Evolutionary conservation across 2,113 vertebrate genomes (phyloP).

Genomic region (Xenopus laevis): DNA sequence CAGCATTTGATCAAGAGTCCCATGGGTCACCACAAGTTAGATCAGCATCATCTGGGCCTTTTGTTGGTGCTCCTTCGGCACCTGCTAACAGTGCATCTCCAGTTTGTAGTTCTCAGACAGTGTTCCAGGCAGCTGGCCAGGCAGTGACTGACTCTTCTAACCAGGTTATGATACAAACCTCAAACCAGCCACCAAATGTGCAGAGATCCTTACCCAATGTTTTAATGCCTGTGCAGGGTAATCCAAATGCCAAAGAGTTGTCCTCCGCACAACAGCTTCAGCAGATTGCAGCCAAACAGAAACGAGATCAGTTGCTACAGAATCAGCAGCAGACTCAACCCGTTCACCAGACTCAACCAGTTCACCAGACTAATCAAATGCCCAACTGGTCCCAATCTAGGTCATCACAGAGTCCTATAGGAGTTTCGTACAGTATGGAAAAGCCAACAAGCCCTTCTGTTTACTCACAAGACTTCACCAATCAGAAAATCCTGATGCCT

Average conservation of each 20-base stretch:
- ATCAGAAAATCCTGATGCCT: conserved; percentile 80
- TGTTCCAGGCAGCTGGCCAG: conserved; percentile 65
- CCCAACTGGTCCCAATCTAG: conserved; percentile 75
- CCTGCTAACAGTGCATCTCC: conserved; percentile 73
- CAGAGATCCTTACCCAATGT: conserved; percentile 66
- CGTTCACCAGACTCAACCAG: conserved; percentile 33
- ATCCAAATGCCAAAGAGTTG: conserved; percentile 79
- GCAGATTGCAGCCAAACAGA: conserved; percentile 78
- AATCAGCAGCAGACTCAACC: conserved; percentile 52
- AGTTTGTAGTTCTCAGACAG: conserved; percentile 64
- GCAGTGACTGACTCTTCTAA: conserved; percentile 60
- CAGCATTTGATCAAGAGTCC: conserved; percentile 81
- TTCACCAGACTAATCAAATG: conserved; percentile 69
- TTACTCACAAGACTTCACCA: conserved; percentile 81
- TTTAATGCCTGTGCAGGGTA: conserved; percentile 78
- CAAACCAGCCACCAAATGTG: conserved; percentile 69
- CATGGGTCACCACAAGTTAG: conserved; percentile 82
- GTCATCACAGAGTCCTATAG: conserved; percentile 76
- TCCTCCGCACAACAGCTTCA: conserved; percentile 87
- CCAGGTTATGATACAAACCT: conserved; percentile 61
- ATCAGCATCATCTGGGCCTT: conserved; percentile 75
- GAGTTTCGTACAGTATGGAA: conserved; percentile 76
- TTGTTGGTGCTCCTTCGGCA: conserved; percentile 72
- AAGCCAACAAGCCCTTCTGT: conserved; percentile 83
- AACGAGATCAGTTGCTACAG: conserved; percentile 73